Base-by-base conservation (phyloP, 2,888 invertebrate genomes). In the Drosophila atripex region DNA sequence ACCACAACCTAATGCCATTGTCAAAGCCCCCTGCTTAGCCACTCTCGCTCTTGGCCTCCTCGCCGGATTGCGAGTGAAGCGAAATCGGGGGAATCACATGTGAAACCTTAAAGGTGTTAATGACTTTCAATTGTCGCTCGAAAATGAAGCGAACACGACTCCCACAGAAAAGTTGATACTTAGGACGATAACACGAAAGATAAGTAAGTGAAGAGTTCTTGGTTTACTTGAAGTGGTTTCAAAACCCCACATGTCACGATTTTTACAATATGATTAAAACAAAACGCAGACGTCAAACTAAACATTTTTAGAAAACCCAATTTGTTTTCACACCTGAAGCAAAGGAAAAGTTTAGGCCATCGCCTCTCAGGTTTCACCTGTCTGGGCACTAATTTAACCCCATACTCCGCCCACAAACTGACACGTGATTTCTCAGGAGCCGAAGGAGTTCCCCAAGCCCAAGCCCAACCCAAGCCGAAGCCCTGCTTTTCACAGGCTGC, bases 371-470 rank as follows among this genome's bases (percentile, higher is more conserved):
- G 23, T 41, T 25, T 63, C 47, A 61, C 47, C 60, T 61, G 60
- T 47, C 35, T 47, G 23, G 18, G 28, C 64, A 63, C 39, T 41
- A 41, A 63, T 41, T 49, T 41, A 47, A 43, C 11, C 28, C 28
- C 14, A 28, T 6, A 43, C 60, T 28, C 30, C 57, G 28, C 50
- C 49, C 45, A 30, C 32, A 38, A 32, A 47, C 66, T 65, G 72
- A 75, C 72, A 82, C 72, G 72, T 75, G 80, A 88, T 86, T 86
- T 71, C 65, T 49, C 54, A 58, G 84, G 86, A 84, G 77, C 80
- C 74, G 73, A 73, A 61, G 61, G 45, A 25, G 45, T 59, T 55
- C 43, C 55, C 28, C 41, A 7, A 18, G 45, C 51, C 28, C 9
- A 28, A 28, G 1, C 28, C 9, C 2, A 28, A 8, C 51, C 28